Evolutionary conservation across 2,113 vertebrate genomes (phyloP).

Genomic region (Callipepla californica): DNA sequence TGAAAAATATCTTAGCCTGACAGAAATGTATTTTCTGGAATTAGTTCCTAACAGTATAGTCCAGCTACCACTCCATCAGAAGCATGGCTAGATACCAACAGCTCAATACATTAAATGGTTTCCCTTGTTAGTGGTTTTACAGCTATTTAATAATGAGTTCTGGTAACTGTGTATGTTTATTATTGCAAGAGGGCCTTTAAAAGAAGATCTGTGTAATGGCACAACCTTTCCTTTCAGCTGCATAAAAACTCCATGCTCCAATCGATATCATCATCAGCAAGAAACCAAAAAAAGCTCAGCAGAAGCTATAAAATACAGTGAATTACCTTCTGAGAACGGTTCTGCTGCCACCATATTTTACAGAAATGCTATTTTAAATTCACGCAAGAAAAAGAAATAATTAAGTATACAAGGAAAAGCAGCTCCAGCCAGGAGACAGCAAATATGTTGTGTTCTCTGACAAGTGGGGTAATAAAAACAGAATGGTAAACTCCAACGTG

Average conservation of each 20-base stretch:
- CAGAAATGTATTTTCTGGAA: not conserved
- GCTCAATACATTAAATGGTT: not conserved
- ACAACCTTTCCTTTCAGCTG: slow-evolving; percentile 32
- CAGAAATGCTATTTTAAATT: slow-evolving; percentile 6
- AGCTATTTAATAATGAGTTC: slow-evolving; percentile 38
- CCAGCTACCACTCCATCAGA: not conserved
- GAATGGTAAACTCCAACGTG: not conserved
- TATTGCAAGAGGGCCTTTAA: not conserved
- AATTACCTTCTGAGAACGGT: not conserved
- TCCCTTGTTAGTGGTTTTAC: slow-evolving; percentile 35
- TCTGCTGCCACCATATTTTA: slow-evolving; percentile 13
- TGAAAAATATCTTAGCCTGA: slow-evolving; percentile 11
- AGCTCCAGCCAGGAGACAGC: not conserved
- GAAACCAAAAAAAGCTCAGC: slow-evolving; percentile 33
- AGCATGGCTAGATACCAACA: not conserved
- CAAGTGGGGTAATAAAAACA: not conserved
- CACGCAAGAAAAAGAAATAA: not conserved
- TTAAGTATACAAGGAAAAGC: not conserved
- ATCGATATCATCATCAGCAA: slow-evolving; percentile 35
- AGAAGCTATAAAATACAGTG: slow-evolving; percentile 39
- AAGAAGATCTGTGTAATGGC: not conserved
- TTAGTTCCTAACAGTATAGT: slow-evolving; percentile 23
- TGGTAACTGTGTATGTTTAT: slow-evolving; percentile 13
- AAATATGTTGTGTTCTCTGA: not conserved
- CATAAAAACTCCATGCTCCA: slow-evolving; percentile 27